A percentile compares a stretch with the other conserved stretches of the same genome.
Evolutionary conservation across 2,888 invertebrate species (phyloP).

Genomic region (Diadromus collaris): DNA sequence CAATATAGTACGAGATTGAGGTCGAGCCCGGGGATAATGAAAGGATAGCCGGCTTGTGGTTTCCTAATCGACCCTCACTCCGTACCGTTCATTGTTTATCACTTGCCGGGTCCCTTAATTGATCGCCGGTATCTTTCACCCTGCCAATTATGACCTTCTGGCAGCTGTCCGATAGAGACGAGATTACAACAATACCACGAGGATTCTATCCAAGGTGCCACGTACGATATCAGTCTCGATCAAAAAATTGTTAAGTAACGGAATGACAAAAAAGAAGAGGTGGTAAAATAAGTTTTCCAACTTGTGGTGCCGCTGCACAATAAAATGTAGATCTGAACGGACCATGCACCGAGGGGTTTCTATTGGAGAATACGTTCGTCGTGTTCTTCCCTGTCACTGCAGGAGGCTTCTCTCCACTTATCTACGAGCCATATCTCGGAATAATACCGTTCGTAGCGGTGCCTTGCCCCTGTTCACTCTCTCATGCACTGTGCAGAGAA

Average conservation of each 20-base stretch:
- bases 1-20: slow-evolving; percentile 19
- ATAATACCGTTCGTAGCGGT: slow-evolving; percentile 47
- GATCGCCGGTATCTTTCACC: slow-evolving; percentile 33
- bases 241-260: not conserved
- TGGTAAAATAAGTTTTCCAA: not conserved
- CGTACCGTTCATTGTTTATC: slow-evolving; percentile 38
- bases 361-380: not conserved
- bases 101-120: slow-evolving; percentile 27
- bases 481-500: not conserved
- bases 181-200: slow-evolving; percentile 20
- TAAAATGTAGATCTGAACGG: not conserved
- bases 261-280: not conserved
- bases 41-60: slow-evolving; percentile 32
- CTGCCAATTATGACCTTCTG: slow-evolving; percentile 45
- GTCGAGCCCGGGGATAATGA: slow-evolving; percentile 42
- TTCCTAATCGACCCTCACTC: slow-evolving; percentile 35
- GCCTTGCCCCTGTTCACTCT: slow-evolving; percentile 16
- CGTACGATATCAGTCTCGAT: not conserved
- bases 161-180: slow-evolving; percentile 27
- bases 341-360: not conserved
- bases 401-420: slow-evolving; percentile 33
- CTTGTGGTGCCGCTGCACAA: not conserved
- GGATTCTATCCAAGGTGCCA: not conserved
- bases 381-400: slow-evolving; percentile 18
- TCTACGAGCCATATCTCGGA: slow-evolving; percentile 47